Evolutionary conservation across 2,888 invertebrate genomes (phyloP), one percentile per base, ranked within the genome.

Genomic region (Rhingia rostrata): DNA sequence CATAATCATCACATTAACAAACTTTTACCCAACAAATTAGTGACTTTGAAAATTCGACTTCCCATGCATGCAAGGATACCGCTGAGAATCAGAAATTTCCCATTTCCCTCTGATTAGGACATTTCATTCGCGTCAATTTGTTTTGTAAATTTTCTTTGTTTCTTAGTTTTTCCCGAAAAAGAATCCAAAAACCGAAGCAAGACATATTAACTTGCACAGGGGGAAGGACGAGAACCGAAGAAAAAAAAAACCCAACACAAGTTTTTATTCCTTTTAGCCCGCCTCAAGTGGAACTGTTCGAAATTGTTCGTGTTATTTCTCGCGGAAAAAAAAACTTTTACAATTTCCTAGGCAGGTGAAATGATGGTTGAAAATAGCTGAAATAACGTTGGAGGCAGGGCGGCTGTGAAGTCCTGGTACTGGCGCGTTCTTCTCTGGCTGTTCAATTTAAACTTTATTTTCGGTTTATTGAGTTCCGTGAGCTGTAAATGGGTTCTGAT

Each of bases 401-500:
- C 9, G 39, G 51, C 33, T 32, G 56, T 22, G 22, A 2, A 22
- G 22, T 22, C 22, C 60, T 9, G 33, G 32, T 66, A 35, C 4
- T 33, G 41, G 58, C 22, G 47, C 64, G 73, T 51, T 64, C 73
- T 39, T 78, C 53, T 12, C 78, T 74, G 69, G 66, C 39, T 84
- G 84, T 84, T 84, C 84, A 84, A 84, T 84, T 84, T 84, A 84
- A 84, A 84, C 84, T 84, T 84, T 84, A 84, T 84, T 84, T 79
- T 84, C 84, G 80, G 84, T 84, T 80, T 84, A 84, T 84, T 84
- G 84, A 84, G 84, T 84, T 84, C 60, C 58, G 67, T 74, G 84
- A 74, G 74, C 80, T 80, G 84, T 84, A 80, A 84, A 84, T 84
- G 84, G 84, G 80, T 75, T 84, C 37, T 22, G 22, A 22, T 22